Evolutionary conservation across 2,797 vertebrate genomes (phyloP).

Genomic region (Percopsis omiscomaycus): DNA sequence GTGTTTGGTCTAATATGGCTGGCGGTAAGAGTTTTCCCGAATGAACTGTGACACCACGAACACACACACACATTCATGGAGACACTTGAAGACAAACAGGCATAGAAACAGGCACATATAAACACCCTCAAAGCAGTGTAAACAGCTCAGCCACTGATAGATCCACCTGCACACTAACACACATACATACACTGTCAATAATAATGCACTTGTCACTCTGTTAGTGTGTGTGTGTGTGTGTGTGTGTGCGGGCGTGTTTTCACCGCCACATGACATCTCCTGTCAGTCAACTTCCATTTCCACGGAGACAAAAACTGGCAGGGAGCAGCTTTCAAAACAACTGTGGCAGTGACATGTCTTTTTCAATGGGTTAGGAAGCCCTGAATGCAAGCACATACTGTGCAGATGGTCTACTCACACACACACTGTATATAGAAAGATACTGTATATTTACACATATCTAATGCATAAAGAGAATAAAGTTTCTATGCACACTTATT

Average conservation of each 20-base stretch:
- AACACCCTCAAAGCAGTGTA: too few relatives aligned
- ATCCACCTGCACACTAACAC: conserved; percentile 4
- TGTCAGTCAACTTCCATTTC: conserved; percentile 37
- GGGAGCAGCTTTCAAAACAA: conserved; percentile 3
- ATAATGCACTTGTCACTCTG: too few relatives aligned
- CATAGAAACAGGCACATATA: too few relatives aligned
- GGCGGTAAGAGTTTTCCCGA: background rate
- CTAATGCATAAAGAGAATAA: background rate
- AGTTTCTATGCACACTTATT: background rate
- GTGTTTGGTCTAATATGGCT: background rate
- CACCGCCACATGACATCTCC: conserved; percentile 20
- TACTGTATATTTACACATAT: background rate
- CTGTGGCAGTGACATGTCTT: conserved; percentile 20
- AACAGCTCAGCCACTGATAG: too few relatives aligned
- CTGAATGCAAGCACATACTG: background rate
- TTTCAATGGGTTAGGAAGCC: background rate
- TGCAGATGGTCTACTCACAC: background rate
- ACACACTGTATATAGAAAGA: background rate
- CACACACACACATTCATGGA: too few relatives aligned
- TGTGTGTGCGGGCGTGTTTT: too few relatives aligned
- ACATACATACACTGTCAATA: background rate
- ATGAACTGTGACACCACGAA: background rate
- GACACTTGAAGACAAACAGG: background rate
- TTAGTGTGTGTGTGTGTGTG: too few relatives aligned
- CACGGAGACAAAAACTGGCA: conserved; percentile 15